A percentile compares a stretch with the other conserved stretches of the same genome.
Conservation (phyloP, 53 echinoderm and acorn worm genomes). For the Stichopus horrens region DNA sequence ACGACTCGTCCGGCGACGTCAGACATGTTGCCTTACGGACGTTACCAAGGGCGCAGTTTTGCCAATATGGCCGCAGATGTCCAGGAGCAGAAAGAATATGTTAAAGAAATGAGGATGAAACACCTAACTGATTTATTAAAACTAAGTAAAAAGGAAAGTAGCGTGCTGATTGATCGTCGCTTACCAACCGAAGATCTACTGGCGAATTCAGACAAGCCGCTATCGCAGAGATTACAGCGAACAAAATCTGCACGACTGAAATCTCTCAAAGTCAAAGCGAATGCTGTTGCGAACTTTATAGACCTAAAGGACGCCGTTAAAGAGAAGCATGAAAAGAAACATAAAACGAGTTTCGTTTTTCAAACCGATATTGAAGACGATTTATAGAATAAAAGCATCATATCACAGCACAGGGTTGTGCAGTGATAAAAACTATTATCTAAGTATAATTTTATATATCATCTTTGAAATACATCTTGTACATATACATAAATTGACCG, state of each 20-base stretch:
- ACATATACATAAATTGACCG: too few relatives aligned
- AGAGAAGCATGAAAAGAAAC: background rate
- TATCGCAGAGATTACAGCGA: slow-evolving; percentile 62
- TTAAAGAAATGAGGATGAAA: slow-evolving; percentile 47
- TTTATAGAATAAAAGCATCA: background rate
- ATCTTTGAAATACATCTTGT: too few relatives aligned
- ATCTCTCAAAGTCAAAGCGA: background rate
- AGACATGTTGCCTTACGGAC: slow-evolving; percentile 55
- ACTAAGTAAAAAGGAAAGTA: slow-evolving; percentile 62
- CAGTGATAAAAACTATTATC: too few relatives aligned
- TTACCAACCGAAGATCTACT: slow-evolving; percentile 63
- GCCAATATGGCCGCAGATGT: slow-evolving; percentile 55
- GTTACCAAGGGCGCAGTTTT: slow-evolving; percentile 66
- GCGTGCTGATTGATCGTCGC: slow-evolving; percentile 55
- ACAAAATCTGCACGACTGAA: background rate
- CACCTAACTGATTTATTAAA: slow-evolving; percentile 57
- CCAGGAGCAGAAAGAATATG: slow-evolving; percentile 60
- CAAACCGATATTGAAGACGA: slow-evolving; percentile 13
- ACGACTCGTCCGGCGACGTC: background rate
- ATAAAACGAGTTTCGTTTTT: background rate
- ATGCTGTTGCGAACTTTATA: background rate
- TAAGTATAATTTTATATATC: too few relatives aligned
- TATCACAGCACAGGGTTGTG: too few relatives aligned
- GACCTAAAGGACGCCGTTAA: background rate
- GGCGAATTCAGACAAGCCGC: slow-evolving; percentile 54